Base-by-base conservation (phyloP, 2,888 invertebrate genomes). In the Mermis nigrescens region DNA sequence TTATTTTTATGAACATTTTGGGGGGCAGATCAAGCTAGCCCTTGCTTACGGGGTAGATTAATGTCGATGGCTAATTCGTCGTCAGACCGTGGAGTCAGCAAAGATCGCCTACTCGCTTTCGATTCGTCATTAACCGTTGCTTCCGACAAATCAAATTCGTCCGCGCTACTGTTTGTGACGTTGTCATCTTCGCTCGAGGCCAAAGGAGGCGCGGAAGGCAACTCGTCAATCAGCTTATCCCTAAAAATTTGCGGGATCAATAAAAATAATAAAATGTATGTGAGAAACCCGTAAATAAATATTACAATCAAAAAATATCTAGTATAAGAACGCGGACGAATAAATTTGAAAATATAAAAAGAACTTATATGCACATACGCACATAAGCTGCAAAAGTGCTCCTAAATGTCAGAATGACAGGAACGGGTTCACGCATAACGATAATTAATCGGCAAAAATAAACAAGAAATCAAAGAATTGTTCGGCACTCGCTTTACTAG, bases 181-280 rank as follows among this genome's bases (percentile, higher is more conserved):
- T 29, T 28, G 58, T 62, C 62, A 52, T 71, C 71, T 66, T 71
- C 71, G 45, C 68, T 68, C 1, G 68, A 68, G 1, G 71, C 71
- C 24, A 69, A 68, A 12, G 70, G 71, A 7, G 65, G 65, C 61
- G 71, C 57, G 22, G 71, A 69, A 7, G 71, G 71, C 26, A 71
- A 66, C 46, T 71, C 71, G 63, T 71, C 70, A 46, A 71, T 66
- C 26, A 71, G 66, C 31, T 68, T 66, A 31, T 68, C 68, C 59
- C 70, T 70, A 63, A 48, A 68, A 64, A n/a, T 22, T 31, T 26
- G 1, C 62, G 24, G 19, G 24, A n/a, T n/a, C 48, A 48, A 7
- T n/a, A 24, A 24, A 52, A 58, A 56, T 2, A 51, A 27, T n/a
- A 0, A 48, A 61, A 57, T 15, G 22, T 31, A 12, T 1, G 22